Evolutionary conservation across 2,797 vertebrate species (phyloP).

Genomic region (Parambassis ranga): DNA sequence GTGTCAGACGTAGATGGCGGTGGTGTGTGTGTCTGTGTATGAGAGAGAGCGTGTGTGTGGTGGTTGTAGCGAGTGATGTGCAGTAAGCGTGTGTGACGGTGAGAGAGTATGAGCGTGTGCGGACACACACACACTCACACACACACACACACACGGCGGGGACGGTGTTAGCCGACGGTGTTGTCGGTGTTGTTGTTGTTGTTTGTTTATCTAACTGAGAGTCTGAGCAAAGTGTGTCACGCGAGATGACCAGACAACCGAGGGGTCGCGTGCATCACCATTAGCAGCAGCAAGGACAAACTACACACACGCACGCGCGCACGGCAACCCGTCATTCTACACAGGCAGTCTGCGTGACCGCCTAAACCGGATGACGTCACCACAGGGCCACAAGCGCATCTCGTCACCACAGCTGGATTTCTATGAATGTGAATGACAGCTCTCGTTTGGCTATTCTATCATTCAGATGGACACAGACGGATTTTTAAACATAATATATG

Average conservation of each 20-base stretch:
- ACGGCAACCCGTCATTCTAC: constrained; percentile 22
- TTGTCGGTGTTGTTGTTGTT: neutral
- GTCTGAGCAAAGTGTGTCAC: neutral
- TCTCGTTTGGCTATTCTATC: fast-evolving
- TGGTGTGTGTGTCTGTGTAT: neutral
- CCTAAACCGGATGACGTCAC: constrained; percentile 60
- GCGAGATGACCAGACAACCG: neutral
- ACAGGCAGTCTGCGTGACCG: constrained; percentile 47
- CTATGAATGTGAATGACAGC: constrained; percentile 2
- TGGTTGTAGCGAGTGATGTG: constrained; percentile 77
- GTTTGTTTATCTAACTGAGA: neutral
- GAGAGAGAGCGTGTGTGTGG: constrained; percentile 8
- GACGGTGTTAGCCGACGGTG: neutral
- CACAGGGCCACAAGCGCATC: neutral
- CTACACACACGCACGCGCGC: neutral
- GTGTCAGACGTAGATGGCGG: constrained; percentile 18
- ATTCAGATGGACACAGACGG: neutral
- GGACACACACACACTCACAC: neutral
- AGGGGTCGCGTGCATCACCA: neutral
- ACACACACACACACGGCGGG: constrained; percentile 31
- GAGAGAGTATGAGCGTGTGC: constrained; percentile 28
- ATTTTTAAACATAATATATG: neutral
- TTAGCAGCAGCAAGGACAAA: constrained; percentile 30
- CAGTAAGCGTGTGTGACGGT: constrained; percentile 46
- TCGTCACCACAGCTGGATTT: constrained; percentile 32